Base-by-base conservation (phyloP, 1,140 invertebrate species). In the Leptoteleia sp. region DNA sequence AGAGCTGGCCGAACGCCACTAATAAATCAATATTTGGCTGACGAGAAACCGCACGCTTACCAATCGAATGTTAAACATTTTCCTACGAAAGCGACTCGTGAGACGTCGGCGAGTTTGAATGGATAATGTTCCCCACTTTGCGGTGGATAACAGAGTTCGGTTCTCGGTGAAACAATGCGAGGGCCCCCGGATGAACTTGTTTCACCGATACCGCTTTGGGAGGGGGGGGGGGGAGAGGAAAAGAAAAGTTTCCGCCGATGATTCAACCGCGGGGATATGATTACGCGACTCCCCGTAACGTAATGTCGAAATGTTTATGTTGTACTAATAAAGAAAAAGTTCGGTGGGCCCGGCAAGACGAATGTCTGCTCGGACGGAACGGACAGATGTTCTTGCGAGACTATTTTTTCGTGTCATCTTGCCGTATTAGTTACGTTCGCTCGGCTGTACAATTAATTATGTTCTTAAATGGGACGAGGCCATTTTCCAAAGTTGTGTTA, bases 1-100 rank as follows among this genome's bases (percentile, higher is more conserved):
- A 47, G 13, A 31, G 48, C 33, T 62, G 5, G 13, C 31, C 22
- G 29, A 45, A 59, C 25, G 15, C 16, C 29, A 35, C 55, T 15
- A 61, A 61, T 61, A 61, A 47, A 61, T 61, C 55, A 61, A 61
- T 61, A 61, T 61, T 61, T 47, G 55, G n/a, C 25, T 29, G 55
- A 47, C 40, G 42, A 27, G 17, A 62, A 62, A 62, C 43, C 59
- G 42, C 38, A 62, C 33, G 50, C 33, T 48, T 38, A 62, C 43
- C 59, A 62, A 62, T 62, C 43, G 15, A 47, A 61, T 12, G 35
- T 35, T 43, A 62, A 48, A 48, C 22, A 27, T 62, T 48, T 48
- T 50, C 9, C 16, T 48, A 57, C 27, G 25, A 17, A 42, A 27
- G 35, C 11, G 6, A 55, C 13, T 59, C 54, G 7, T 33, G 35